phyloP scores from a whole-genome alignment of 1,140 invertebrate species.

The Bombus sibiricus region DNA sequence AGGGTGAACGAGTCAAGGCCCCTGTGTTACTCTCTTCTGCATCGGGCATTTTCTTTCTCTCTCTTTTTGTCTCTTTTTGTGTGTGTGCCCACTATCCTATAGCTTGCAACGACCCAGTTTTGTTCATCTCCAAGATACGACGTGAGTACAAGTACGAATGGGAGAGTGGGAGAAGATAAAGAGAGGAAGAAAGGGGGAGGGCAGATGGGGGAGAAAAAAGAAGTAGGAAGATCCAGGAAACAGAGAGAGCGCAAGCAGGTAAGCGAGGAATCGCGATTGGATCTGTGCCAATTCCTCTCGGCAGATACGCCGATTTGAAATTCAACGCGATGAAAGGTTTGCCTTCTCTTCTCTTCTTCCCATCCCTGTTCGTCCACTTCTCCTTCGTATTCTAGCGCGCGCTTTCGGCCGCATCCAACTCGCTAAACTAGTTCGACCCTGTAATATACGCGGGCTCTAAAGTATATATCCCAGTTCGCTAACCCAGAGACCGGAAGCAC shows the following conservation, averaged over 20 bases:
- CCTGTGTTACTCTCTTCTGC: conserved; percentile 23
- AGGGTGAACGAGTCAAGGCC: conserved; percentile 74
- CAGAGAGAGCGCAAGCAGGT: conserved; percentile 64
- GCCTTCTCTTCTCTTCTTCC: conserved; percentile 37
- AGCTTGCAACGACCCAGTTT: conserved; percentile 63
- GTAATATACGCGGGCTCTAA: conserved; percentile 61
- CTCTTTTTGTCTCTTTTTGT: neutral
- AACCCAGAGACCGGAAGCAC: conserved; percentile 68
- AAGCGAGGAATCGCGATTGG: conserved; percentile 72
- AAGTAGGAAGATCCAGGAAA: conserved; percentile 45
- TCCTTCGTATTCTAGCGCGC: conserved; percentile 30
- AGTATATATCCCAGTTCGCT: conserved; percentile 67
- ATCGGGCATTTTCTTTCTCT: neutral
- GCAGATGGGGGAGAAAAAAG: conserved; percentile 38
- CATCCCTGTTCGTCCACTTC: neutral
- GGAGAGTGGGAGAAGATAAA: conserved; percentile 23
- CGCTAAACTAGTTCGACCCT: conserved; percentile 66
- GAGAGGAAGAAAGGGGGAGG: neutral
- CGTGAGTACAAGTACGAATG: conserved; percentile 21
- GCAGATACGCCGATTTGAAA: conserved; percentile 66
- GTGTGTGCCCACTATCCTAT: neutral
- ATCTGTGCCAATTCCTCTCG: conserved; percentile 66
- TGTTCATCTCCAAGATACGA: conserved; percentile 46
- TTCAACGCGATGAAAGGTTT: conserved; percentile 66
- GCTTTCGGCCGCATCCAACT: conserved; percentile 57